phyloP scores from a whole-genome alignment of 2,113 vertebrate genomes.

The Pelusios castaneus region DNA sequence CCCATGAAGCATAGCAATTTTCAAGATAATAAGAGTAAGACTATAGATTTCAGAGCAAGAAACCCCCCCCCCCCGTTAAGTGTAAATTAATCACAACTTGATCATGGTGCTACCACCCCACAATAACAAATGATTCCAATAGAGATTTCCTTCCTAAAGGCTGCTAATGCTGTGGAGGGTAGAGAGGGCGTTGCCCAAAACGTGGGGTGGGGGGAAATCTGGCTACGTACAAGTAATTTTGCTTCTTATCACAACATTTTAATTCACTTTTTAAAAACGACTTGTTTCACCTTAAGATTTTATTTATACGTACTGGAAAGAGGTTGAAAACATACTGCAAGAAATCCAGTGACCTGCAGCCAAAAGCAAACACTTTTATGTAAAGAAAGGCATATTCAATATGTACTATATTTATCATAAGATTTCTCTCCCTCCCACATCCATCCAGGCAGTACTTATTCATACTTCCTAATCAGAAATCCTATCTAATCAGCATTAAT shows the following conservation, averaged over 20 bases:
- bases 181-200: no score
- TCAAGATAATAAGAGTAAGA: not conserved
- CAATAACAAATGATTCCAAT: not conserved
- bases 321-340: constrained; percentile 85
- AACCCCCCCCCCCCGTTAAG: no score
- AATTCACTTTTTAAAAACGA: not conserved
- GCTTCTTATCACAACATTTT: not conserved
- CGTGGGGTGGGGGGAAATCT: not conserved
- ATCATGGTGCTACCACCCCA: not conserved
- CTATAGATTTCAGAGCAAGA: not conserved
- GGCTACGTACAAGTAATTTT: not conserved
- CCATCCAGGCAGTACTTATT: not conserved
- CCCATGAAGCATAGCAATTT: not conserved
- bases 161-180: not conserved
- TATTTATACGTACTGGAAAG: constrained; percentile 86
- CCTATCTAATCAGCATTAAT: not conserved
- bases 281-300: constrained; percentile 1
- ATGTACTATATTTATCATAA: not conserved
- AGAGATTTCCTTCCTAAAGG: not conserved
- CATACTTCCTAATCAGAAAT: not conserved
- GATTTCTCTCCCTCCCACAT: not conserved
- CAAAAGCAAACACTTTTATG: constrained; percentile 44
- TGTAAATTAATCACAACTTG: not conserved
- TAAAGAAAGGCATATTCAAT: not conserved
- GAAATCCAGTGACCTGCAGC: constrained; percentile 89